Conservation (phyloP, 2,797 vertebrate species). For the Oryzias dopingdopingensis region DNA sequence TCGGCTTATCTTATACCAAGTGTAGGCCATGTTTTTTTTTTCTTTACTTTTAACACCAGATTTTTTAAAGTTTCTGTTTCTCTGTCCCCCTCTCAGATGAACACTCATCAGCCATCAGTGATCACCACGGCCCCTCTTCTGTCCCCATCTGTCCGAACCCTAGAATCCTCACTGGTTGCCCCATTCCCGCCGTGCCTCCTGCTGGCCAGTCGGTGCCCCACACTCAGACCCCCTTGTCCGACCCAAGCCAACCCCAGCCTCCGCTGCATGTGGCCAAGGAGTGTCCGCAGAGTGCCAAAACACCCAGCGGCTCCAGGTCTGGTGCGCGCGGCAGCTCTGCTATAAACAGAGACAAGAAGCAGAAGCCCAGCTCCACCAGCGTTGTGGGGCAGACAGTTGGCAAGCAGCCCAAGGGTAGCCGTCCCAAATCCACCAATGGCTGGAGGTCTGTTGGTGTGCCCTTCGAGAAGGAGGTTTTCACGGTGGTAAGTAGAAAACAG, state of each 20-base stretch:
- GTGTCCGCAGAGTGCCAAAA: slow-evolving; percentile 92
- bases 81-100: slow-evolving; percentile 65
- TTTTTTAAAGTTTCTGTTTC: slow-evolving; percentile 11
- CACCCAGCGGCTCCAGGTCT: slow-evolving; percentile 90
- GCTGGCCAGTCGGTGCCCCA: slow-evolving; percentile 91
- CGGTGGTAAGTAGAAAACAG: slow-evolving; percentile 84
- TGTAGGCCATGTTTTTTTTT: slow-evolving; percentile 4
- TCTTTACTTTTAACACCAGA: slow-evolving; percentile 4
- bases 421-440: slow-evolving; percentile 90
- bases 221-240: slow-evolving; percentile 88
- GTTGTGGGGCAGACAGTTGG: slow-evolving; percentile 78
- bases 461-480: slow-evolving; percentile 93
- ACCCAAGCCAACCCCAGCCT: slow-evolving; percentile 82
- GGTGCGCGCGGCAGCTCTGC: slow-evolving; percentile 77
- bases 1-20: too few species aligned
- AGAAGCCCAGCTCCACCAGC: slow-evolving; percentile 78
- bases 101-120: slow-evolving; percentile 84
- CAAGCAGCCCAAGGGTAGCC: slow-evolving; percentile 87
- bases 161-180: slow-evolving; percentile 92
- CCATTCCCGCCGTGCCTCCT: slow-evolving; percentile 90
- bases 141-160: slow-evolving; percentile 86
- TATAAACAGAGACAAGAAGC: slow-evolving; percentile 85
- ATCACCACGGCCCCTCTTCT: slow-evolving; percentile 89
- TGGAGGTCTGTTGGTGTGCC: slow-evolving; percentile 91
- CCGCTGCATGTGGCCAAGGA: slow-evolving; percentile 86